Conservation (phyloP, 2,888 invertebrate genomes). For the Drosophila lacicola region DNA sequence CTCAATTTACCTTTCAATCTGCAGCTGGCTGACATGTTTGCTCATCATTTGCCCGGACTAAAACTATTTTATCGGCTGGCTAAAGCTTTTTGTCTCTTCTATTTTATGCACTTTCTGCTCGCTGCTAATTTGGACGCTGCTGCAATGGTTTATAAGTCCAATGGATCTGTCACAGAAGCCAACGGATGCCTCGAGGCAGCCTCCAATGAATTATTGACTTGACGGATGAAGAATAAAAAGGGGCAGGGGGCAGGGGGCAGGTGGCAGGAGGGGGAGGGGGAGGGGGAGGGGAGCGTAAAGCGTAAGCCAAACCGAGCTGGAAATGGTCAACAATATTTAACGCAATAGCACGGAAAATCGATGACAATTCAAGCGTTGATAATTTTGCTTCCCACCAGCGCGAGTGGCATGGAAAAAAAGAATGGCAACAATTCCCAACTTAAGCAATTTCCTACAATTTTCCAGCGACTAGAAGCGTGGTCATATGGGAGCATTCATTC, state of each 20-base stretch:
- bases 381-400: slow-evolving; percentile 65
- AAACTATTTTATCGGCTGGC: slow-evolving; percentile 40
- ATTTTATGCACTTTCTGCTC: slow-evolving; percentile 29
- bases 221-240: slow-evolving; percentile 16
- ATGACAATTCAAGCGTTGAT: slow-evolving; percentile 80
- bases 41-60: slow-evolving; percentile 42
- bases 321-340: slow-evolving; percentile 74
- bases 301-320: slow-evolving; percentile 23
- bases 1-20: slow-evolving; percentile 56
- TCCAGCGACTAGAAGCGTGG: slow-evolving; percentile 60
- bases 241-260: background rate
- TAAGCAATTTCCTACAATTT: slow-evolving; percentile 81
- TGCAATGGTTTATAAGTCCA: slow-evolving; percentile 60
- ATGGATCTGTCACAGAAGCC: slow-evolving; percentile 62
- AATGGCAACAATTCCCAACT: slow-evolving; percentile 75
- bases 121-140: slow-evolving; percentile 69
- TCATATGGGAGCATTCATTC: slow-evolving; percentile 58
- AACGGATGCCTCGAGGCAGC: slow-evolving; percentile 48
- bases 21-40: slow-evolving; percentile 50
- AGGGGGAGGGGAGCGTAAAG: background rate
- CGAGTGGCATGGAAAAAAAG: slow-evolving; percentile 61
- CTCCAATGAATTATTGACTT: slow-evolving; percentile 74
- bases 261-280: too few relatives aligned
- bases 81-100: slow-evolving; percentile 25
- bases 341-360: slow-evolving; percentile 80